phyloP scores from a whole-genome alignment of 2,888 invertebrate species.

The Eristalinus aeneus region DNA sequence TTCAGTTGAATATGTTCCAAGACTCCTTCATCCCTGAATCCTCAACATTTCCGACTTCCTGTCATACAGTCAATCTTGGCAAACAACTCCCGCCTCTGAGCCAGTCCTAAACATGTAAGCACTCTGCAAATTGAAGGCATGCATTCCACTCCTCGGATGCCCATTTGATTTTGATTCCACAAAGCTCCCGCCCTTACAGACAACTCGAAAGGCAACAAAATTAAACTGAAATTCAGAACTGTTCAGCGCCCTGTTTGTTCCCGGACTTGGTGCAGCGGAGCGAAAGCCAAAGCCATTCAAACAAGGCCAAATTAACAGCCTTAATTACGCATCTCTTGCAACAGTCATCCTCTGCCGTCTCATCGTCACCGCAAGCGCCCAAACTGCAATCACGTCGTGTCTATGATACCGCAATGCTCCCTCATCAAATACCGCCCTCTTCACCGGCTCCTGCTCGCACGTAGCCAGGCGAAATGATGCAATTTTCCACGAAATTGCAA shows the following conservation, averaged over 20 bases:
- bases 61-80: no score
- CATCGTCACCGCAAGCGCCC: not conserved
- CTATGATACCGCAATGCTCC: not conserved
- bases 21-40: no score
- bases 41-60: no score
- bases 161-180: not conserved
- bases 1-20: no score
- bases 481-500: constrained; percentile 53
- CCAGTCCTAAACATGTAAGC: no score
- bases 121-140: not conserved
- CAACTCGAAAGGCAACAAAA: not conserved
- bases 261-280: not conserved
- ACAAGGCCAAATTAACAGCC: not conserved
- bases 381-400: not conserved
- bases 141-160: not conserved
- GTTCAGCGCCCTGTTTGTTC: not conserved
- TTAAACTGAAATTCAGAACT: not conserved
- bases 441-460: not conserved
- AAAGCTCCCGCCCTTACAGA: not conserved
- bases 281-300: not conserved
- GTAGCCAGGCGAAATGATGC: constrained; percentile 9
- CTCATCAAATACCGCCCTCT: not conserved
- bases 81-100: no score
- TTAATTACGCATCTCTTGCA: not conserved
- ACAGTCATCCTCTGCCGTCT: not conserved